Percentiles rank a stretch among this genome's conserved stretches.
Evolutionary conservation across 2,888 invertebrate species (phyloP).

Genomic region (Deroplatys truncata): DNA sequence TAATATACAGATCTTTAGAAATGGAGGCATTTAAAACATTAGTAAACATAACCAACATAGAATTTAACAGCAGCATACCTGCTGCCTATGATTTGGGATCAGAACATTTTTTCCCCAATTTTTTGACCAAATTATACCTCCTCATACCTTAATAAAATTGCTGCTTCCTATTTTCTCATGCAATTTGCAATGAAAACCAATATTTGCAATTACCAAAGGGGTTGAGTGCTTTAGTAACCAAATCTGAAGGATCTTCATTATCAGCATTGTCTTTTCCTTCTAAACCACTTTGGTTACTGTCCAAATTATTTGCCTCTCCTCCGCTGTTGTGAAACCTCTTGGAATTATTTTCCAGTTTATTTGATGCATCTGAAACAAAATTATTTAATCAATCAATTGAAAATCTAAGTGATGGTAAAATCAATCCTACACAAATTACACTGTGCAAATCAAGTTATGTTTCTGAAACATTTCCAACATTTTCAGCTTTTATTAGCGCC

Average conservation of each 20-base stretch:
- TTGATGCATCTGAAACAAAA: not conserved
- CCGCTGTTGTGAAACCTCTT: conserved; percentile 18
- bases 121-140: too few relatives aligned
- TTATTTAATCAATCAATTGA: not conserved
- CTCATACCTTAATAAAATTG: not conserved
- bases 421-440: too few relatives aligned
- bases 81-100: too few relatives aligned
- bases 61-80: too few relatives aligned
- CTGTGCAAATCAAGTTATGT: too few relatives aligned
- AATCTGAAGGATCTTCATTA: not conserved
- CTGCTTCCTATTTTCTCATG: conserved; percentile 19
- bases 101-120: too few relatives aligned
- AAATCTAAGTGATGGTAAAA: too few relatives aligned
- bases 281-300: not conserved
- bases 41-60: too few relatives aligned
- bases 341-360: not conserved
- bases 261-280: not conserved
- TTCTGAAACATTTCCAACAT: too few relatives aligned
- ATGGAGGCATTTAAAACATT: too few relatives aligned
- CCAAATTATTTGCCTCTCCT: conserved; percentile 27
- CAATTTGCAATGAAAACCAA: conserved; percentile 2
- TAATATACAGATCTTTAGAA: too few relatives aligned
- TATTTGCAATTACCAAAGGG: conserved; percentile 54
- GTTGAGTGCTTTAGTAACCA: conserved; percentile 44
- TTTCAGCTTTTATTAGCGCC: too few relatives aligned